phyloP scores from a whole-genome alignment of 1,140 invertebrate species.

The Samia ricini region DNA sequence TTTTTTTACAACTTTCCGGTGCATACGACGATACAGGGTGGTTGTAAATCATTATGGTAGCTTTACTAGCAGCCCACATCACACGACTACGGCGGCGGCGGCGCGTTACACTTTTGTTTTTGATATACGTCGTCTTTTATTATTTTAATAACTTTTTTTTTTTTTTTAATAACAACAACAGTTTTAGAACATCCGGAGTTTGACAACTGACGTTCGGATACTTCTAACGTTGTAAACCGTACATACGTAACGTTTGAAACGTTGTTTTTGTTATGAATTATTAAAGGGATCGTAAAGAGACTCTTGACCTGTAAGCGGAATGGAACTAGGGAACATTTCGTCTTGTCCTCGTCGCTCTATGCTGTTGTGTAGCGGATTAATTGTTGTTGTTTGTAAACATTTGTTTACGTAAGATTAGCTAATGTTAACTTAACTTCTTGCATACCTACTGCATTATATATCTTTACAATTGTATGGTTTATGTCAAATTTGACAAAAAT shows the following conservation, averaged over 20 bases:
- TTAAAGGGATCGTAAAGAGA: background rate
- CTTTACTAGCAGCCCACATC: background rate
- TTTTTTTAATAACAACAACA: no score
- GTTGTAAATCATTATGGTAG: background rate
- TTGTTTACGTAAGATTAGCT: background rate
- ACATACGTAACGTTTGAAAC: no score
- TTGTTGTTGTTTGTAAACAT: background rate
- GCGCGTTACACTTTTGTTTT: background rate
- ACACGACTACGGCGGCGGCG: background rate
- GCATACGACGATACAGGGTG: background rate
- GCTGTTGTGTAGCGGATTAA: background rate
- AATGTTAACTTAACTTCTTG: no score
- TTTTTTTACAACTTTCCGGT: background rate
- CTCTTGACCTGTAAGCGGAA: background rate
- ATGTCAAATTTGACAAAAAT: no score
- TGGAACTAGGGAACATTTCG: background rate
- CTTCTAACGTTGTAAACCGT: constrained; percentile 1
- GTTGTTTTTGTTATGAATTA: constrained; percentile 1
- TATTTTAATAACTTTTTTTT: background rate
- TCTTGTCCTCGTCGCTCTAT: background rate
- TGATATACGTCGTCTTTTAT: background rate
- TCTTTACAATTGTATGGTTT: no score
- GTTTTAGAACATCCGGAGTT: constrained; percentile 8
- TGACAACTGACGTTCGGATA: background rate
- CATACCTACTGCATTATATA: no score